Base-by-base conservation (phyloP, 2,888 invertebrate species). In the Cabera pusaria region DNA sequence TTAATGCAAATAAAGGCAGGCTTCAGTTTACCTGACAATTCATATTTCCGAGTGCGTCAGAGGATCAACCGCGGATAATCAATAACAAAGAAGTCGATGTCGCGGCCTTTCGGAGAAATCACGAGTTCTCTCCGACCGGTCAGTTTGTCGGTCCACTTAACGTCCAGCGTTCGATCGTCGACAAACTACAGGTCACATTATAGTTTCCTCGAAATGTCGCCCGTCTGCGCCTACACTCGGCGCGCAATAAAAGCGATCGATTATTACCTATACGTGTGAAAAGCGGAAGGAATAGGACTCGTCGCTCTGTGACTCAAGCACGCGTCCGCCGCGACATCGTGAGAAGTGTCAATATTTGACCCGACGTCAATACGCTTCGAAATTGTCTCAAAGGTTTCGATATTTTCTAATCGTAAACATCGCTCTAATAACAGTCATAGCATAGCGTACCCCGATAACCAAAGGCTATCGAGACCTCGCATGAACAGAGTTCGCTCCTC, bases 211-310 rank as follows among this genome's bases (percentile, higher is more conserved):
- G 87, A 88, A 88, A 64, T 80, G 69, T 81, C 83, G 75, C 74
- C 66, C 59, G 51, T 53, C 64, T 74, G 70, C 72, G 73, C 76
- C 77, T 75, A 70, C 75, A 77, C 76, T 68, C 62, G 65, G 44
- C 65, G 71, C 72, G 84, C 82, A 83, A 87, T 87, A 87, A 87
- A 84, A 78, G 71, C 83, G 75, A 87, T 88, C 84, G 87, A 87
- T 88, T 86, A 86, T 87, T 87, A 85, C 84, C 78, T 79, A 85
- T 86, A 85, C 75, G 85, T 86, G 86, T 87, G 85, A 83, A 86
- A 87, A 85, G 86, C 82, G 86, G 85, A 86, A 82, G 83, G 77
- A 78, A 79, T 78, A 75, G 67, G 68, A 56, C 63, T 57, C 53
- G 56, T 58, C 64, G 63, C 59, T 58, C 52, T 62, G 67, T 35